Evolutionary conservation across 2,797 vertebrate species (phyloP), one percentile per base, ranked within the genome.

Genomic region (Apogon talboti): DNA sequence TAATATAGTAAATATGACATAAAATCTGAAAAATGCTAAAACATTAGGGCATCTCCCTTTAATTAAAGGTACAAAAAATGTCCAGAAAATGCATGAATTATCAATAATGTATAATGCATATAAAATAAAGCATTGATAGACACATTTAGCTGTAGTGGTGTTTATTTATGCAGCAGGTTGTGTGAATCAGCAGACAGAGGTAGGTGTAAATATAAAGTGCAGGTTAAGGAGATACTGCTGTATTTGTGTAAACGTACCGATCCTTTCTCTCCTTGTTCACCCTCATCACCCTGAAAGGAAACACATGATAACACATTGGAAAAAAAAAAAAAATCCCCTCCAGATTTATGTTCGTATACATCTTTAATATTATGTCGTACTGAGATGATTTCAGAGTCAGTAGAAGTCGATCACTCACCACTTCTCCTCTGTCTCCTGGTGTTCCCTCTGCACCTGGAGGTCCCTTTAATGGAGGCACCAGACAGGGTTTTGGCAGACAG

Each of bases 231-330:
- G 12, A 14, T 9, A 37, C 4, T n/a, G 53, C 2, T 18, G 11
- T 57, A 19, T 37, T 49, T 0, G 1, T 24, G 18, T 33, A 30
- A 91, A 96, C 96, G 80, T 93, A 99, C 98, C 83, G 95, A 91
- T 94, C 98, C 98, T 87, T 97, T 99, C 83, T 95, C 91, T 77
- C 98, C 98, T 49, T 88, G 81, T 74, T 95, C 93, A 89, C 97
- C 98, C 81, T 91, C 53, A 21, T 98, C 96, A 43, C 97, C 98
- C 98, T 99, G 81, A 12, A 89, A 78, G 66, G 44, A 58, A 65
- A 67, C 47, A 59, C 1, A 44, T 13, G 0, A 66, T 6, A 33
- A 44, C 7, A 6, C 14, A 16, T n/a, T 33, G 6, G 9, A 16
- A 41, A 18, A 11, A 40, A 16, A n/a, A 9, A 0, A 35, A 24